Percentiles rank a stretch among this genome's conserved stretches.
phyloP scores from a whole-genome alignment of 2,888 invertebrate genomes.

The Himalopsyche tibetana region DNA sequence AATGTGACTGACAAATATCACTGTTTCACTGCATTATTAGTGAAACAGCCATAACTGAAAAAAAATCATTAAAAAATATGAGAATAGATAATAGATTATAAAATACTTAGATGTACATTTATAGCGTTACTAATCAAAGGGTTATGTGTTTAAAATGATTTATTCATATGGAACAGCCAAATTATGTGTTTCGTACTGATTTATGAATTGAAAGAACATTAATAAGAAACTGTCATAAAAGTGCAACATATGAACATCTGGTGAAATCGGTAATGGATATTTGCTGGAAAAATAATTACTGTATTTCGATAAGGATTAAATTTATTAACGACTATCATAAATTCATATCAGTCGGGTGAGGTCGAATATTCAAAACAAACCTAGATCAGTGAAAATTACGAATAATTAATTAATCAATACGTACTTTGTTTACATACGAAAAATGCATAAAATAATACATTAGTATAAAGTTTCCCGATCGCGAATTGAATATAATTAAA shows the following conservation, averaged over 20 bases:
- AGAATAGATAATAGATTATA: too few relatives aligned
- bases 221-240: background rate
- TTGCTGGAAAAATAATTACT: background rate
- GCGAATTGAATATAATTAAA: slow-evolving; percentile 20
- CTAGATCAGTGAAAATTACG: background rate
- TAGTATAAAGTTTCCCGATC: slow-evolving; percentile 2
- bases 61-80: too few relatives aligned
- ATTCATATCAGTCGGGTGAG: slow-evolving; percentile 14
- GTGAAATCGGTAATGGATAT: background rate
- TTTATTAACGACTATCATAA: background rate
- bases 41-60: too few relatives aligned
- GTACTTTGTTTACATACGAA: background rate
- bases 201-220: too few relatives aligned
- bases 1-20: too few relatives aligned
- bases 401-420: background rate
- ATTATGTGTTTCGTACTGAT: too few relatives aligned
- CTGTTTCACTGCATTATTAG: too few relatives aligned
- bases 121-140: too few relatives aligned
- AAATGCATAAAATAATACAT: background rate
- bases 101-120: too few relatives aligned
- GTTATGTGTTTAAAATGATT: too few relatives aligned
- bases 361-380: slow-evolving; percentile 1
- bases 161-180: too few relatives aligned
- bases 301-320: background rate
- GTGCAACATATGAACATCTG: background rate